Evolutionary conservation across 2,797 vertebrate genomes (phyloP), one percentile per base, ranked within the genome.

Genomic region (Hypotaenidia okinawae): DNA sequence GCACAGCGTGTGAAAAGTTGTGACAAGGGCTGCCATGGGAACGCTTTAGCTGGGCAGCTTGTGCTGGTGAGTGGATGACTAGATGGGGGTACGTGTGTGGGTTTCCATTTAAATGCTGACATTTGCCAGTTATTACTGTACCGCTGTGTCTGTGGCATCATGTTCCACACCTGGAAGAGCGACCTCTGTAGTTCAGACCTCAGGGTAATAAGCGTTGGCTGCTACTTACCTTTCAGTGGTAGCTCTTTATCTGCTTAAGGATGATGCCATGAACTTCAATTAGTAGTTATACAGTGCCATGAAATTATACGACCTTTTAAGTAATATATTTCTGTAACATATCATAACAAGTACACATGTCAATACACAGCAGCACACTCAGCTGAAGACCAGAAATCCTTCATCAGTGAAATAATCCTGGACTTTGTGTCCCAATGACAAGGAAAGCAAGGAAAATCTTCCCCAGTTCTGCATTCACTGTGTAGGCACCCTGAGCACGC

Each of bases 231-330:
- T 79, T 79, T 61, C 74, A 68, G 49, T 37, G 21, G 35, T 57
- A 74, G 57, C 28, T 94, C 49, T 61, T 96, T 93, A 90, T 79
- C 89, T 94, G 77, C 68, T 88, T 54, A 23, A 81, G 86, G 75
- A 39, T 0, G 2, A 27, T 86, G 83, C 61, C 59, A 30, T 33
- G 74, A 89, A 82, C 63, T 59, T 91, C 68, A 91, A n/a, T 91
- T 94, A 49, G 54, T 64, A 70, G 59, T 88, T 95, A 66, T 63
- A 25, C n/a, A 52, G 24, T 59, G 77, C 90, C 93, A 88, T 94
- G 87, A 84, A 90, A 75, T 75, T 25, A 30, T 67, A 52, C 86
- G 80, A 41, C 49, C 35, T 88, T 91, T 79, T 27, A 85, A 80
- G 32, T 74, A 84, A 80, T 61, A 41, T 79, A 25, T 91, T 95